These are phyloP conservation scores for Fragum sueziense DNA, from an alignment of 2,888 invertebrate species.

Conservation along the genomic window DNA sequence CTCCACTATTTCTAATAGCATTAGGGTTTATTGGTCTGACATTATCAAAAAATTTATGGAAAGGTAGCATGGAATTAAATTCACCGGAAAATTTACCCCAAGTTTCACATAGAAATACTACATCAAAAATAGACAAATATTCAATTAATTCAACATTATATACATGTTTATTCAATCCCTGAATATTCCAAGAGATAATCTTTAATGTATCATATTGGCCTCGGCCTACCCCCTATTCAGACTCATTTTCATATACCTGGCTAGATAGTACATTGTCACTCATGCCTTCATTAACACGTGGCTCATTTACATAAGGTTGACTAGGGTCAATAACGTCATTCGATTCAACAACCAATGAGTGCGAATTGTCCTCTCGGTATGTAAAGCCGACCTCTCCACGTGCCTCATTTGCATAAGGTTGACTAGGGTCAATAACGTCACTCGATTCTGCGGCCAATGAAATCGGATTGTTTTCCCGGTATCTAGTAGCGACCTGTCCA, in stretches of 20 bases:
- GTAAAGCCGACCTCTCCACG: too few species aligned
- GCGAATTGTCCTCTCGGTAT: slow-evolving; percentile 1
- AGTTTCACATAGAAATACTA: slow-evolving; percentile 24
- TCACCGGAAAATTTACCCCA: slow-evolving; percentile 22
- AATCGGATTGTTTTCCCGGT: too few species aligned
- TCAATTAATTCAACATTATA: not conserved
- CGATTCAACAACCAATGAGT: not conserved
- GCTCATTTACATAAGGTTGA: not conserved
- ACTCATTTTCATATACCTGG: not conserved
- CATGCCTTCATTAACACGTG: not conserved
- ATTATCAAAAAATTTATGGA: slow-evolving; percentile 16
- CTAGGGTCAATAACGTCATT: not conserved
- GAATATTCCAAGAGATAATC: not conserved
- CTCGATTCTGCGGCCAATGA: too few species aligned
- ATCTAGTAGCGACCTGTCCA: too few species aligned
- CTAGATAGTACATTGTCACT: not conserved
- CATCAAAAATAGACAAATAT: slow-evolving; percentile 23
- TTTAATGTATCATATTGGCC: not conserved
- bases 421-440: too few species aligned
- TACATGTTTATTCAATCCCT: slow-evolving; percentile 1
- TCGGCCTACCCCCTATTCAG: slow-evolving; percentile 8
- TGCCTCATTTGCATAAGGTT: too few species aligned
- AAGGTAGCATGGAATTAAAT: slow-evolving; percentile 19
- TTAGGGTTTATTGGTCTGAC: slow-evolving; percentile 2
- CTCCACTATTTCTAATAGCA: slow-evolving; percentile 17